A percentile compares a stretch with the other conserved stretches of the same genome.
Evolutionary conservation across 2,113 vertebrate species (phyloP).

Genomic region (Ammodytes dubius): DNA sequence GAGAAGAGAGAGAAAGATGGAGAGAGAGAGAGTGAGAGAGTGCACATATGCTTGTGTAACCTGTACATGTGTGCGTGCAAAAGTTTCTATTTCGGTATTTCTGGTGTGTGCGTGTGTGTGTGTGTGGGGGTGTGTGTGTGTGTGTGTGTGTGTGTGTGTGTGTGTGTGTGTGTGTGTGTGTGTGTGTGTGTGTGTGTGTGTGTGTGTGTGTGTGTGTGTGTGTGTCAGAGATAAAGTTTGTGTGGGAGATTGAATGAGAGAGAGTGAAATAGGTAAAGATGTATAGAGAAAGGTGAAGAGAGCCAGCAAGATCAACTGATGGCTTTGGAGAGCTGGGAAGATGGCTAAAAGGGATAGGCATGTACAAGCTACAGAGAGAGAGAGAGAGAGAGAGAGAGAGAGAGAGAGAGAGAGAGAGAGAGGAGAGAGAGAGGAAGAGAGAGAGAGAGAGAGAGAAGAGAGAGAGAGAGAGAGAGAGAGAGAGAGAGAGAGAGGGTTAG

Average conservation of each 20-base stretch:
- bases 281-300: constrained; percentile 46
- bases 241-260: constrained; percentile 53
- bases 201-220: constrained; percentile 13
- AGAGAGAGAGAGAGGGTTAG: constrained; percentile 52
- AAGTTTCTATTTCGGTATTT: too few species aligned
- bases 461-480: constrained; percentile 22
- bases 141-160: constrained; percentile 10
- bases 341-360: constrained; percentile 12
- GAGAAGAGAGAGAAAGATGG: constrained; percentile 43
- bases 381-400: constrained; percentile 38
- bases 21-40: constrained; percentile 47
- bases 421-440: constrained; percentile 34
- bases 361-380: constrained; percentile 15
- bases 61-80: too few species aligned
- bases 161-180: constrained; percentile 16
- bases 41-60: too few species aligned
- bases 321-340: constrained; percentile 31
- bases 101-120: too few species aligned
- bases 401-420: constrained; percentile 18
- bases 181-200: constrained; percentile 17
- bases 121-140: neutral
- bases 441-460: constrained; percentile 43
- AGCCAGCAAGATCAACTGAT: constrained; percentile 54
- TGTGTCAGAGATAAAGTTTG: constrained; percentile 56
- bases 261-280: constrained; percentile 46